Base-by-base conservation (phyloP, 1,140 invertebrate genomes). In the Akabosia matsudoensis region DNA sequence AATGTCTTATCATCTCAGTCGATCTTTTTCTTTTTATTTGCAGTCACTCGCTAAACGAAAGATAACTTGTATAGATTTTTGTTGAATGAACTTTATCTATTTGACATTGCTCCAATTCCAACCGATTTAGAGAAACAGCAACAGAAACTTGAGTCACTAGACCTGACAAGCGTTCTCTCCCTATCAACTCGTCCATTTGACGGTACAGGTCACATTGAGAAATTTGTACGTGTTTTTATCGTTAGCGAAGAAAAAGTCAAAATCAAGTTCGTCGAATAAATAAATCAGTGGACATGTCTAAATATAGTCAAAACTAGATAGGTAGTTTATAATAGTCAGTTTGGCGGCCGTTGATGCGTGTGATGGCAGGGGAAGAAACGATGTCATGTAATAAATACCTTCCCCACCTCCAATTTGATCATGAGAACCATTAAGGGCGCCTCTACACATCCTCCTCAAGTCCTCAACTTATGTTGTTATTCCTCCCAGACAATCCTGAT, bases 71-170 rank as follows among this genome's bases (percentile, higher is more conserved):
- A n/a, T n/a, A n/a, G n/a, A n/a, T n/a, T n/a, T n/a, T n/a, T n/a
- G n/a, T n/a, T n/a, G n/a, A n/a, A n/a, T 56, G 54, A 56, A 56
- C 54, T 56, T 56, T 56, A 22, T 45, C 37, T 45, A 7, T 45
- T 67, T 67, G 61, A 67, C 61, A 67, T 67, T 67, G 61, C 61
- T 67, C 61, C n/a, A 31, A 67, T 67, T 67, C 24, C 54, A 10
- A 24, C 24, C 24, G 54, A n/a, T 45, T 45, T 45, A 45, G 37
- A 45, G 18, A 45, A 45, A n/a, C n/a, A n/a, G n/a, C n/a, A n/a
- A n/a, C n/a, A n/a, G n/a, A n/a, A n/a, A n/a, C n/a, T n/a, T n/a
- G n/a, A n/a, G n/a, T n/a, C n/a, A n/a, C n/a, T n/a, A n/a, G n/a
- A n/a, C n/a, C n/a, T n/a, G n/a, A n/a, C n/a, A n/a, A n/a, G n/a